These are phyloP conservation scores for Rhabdophis nuchalis DNA, from an alignment of 2,797 vertebrate genomes.

Conservation along the genomic window DNA sequence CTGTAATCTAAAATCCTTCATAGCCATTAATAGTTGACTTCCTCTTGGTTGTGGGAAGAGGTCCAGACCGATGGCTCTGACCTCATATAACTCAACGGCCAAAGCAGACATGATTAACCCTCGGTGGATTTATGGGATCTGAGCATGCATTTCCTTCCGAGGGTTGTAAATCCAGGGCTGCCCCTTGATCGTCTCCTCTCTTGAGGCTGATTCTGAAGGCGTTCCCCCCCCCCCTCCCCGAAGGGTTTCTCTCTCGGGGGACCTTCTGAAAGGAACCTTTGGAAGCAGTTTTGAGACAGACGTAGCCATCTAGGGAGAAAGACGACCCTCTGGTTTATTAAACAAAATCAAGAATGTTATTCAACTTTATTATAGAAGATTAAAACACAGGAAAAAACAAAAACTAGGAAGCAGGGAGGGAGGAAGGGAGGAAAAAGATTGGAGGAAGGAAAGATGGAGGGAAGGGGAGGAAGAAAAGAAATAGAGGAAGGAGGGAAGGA, in stretches of 20 bases:
- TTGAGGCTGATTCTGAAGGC: conserved; percentile 28
- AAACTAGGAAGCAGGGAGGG: background rate
- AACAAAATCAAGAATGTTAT: no score
- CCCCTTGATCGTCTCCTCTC: conserved; percentile 42
- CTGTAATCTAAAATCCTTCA: background rate
- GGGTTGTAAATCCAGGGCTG: conserved; percentile 51
- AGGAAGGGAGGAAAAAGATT: no score
- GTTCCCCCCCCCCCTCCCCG: no score
- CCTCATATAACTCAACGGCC: conserved; percentile 62
- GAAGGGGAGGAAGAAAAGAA: no score
- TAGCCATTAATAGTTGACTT: background rate
- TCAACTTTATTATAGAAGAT: background rate
- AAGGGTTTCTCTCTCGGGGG: conserved; percentile 15
- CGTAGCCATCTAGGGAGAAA: background rate
- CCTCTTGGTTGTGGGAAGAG: background rate
- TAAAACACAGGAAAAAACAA: background rate
- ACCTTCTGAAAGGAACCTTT: conserved; percentile 13
- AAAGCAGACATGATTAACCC: conserved; percentile 64
- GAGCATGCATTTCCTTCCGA: conserved; percentile 54
- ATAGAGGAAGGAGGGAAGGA: no score
- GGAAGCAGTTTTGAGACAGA: background rate
- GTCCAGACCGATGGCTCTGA: conserved; percentile 44
- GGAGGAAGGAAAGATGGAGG: no score
- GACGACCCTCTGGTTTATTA: background rate
- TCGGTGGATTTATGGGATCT: conserved; percentile 58